Evolutionary conservation across 2,113 vertebrate genomes (phyloP), one percentile per base, ranked within the genome.

Genomic region (Pyrgilauda ruficollis): DNA sequence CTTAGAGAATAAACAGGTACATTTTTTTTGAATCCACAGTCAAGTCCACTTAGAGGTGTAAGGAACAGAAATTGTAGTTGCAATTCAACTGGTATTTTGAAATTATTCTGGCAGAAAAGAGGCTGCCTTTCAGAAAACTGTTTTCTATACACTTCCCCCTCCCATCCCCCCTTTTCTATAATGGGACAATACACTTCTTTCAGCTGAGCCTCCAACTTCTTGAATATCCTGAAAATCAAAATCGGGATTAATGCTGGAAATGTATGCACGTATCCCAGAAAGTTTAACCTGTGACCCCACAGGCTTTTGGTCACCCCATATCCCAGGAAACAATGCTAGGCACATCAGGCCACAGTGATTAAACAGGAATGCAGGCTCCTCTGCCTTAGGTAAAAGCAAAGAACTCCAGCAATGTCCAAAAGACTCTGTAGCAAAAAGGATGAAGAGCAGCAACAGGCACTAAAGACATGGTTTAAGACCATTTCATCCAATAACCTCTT

Each of bases 11-110:
- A 94, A 95, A 87, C 83, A 95, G 79, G 61, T 92, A 78, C 31
- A 0, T 22, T 84, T 85, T 82, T 92, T 90, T 67, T 69, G 1
- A 69, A 88, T 84, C 30, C 46, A 49, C 79, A 92, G 80, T 96
- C 93, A 93, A 94, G 37, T 92, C 86, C 92, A 89, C 69, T 97
- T 97, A 94, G 66, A 95, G 41, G 91, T 84, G 92, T 68, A 95
- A 95, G 86, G 69, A 93, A 69, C 94, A 93, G 90, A 95, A 96
- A 94, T 88, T 88, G 68, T 92, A 80, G 72, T 91, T 94, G 87
- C 75, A 95, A 56, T 90, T 93, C 79, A 94, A 68, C 49, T 90
- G 30, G 63, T 86, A 86, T 94, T 93, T 92, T 90, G 83, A 90
- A 93, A 92, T 96, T 89, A 72, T 64, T 53, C 76, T 70, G 52